These are phyloP conservation scores for Tadarida brasiliensis DNA, from an alignment of 2,797 vertebrate genomes.

Conservation along the genomic window DNA sequence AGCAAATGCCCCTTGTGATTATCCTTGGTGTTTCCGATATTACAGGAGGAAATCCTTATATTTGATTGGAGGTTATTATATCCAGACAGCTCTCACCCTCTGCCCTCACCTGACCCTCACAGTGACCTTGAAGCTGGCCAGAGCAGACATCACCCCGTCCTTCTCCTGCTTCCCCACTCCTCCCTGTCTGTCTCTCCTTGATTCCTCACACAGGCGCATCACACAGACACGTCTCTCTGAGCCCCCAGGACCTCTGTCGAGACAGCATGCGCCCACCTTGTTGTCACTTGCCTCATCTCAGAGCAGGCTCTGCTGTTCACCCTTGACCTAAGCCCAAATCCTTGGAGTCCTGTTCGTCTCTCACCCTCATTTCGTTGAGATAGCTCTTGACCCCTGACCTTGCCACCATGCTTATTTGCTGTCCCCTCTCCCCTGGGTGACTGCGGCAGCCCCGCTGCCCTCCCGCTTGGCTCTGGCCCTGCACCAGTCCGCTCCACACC, in stretches of 20 bases:
- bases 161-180: not conserved
- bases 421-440: not conserved
- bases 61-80: not conserved
- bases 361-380: not conserved
- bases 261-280: not conserved
- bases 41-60: not conserved
- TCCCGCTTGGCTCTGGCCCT: not conserved
- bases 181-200: not conserved
- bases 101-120: not conserved
- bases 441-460: not conserved
- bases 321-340: not conserved
- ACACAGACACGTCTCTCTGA: not conserved
- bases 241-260: not conserved
- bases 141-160: not conserved
- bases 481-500: accelerated
- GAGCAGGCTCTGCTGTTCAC: not conserved
- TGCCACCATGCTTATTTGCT: not conserved
- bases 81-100: not conserved
- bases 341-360: not conserved
- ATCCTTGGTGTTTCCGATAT: not conserved
- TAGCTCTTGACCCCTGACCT: not conserved
- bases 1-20: no score
- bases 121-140: not conserved
- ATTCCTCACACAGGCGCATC: accelerated
- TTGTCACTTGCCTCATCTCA: not conserved